Base-by-base conservation (phyloP, 1,140 invertebrate genomes). In the Zaprionus ornatus region DNA sequence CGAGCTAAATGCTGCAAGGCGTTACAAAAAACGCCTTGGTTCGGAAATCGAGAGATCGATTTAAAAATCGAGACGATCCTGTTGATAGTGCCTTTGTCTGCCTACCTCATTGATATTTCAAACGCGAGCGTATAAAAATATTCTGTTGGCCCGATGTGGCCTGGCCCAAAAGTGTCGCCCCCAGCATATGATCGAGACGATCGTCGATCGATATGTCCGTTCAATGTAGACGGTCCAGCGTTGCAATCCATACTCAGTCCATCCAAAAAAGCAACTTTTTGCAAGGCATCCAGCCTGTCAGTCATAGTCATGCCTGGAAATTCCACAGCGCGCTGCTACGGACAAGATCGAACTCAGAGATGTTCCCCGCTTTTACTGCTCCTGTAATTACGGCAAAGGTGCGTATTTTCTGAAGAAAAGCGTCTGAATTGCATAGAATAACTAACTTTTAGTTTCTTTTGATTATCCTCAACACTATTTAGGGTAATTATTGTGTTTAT, bases 101-200 rank as follows among this genome's bases (percentile, higher is more conserved):
- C 52, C 42, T 68, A 66, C 76, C 91, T 92, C 91, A 92, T 92
- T 92, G 81, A 92, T 91, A 92, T 92, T 92, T 92, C 77, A 84
- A 92, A 72, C 91, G 91, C 91, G 91, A 92, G 83, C 91, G 91
- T 92, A 91, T 91, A 92, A 91, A 92, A 92, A 92, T 92, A 92
- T 92, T 92, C 88, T 92, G 91, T 90, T 80, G 78, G 32, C 72
- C 62, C 68, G 79, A 76, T 82, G 71, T 77, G 75, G 63, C 55
- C 62, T 87, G 90, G 80, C 79, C 90, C 78, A 90, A 87, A 91
- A 91, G 90, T 91, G 90, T 90, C 86, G 83, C 90, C 90, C 80
- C 73, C 67, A 77, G 76, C 72, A 63, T 63, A 80, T 77, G 80
- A 81, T 64, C 66, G 72, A 57, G 68, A 55, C 82, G 82, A 79